Evolutionary conservation across 1,140 invertebrate genomes (phyloP).

Genomic region (Drosophila lowei): DNA sequence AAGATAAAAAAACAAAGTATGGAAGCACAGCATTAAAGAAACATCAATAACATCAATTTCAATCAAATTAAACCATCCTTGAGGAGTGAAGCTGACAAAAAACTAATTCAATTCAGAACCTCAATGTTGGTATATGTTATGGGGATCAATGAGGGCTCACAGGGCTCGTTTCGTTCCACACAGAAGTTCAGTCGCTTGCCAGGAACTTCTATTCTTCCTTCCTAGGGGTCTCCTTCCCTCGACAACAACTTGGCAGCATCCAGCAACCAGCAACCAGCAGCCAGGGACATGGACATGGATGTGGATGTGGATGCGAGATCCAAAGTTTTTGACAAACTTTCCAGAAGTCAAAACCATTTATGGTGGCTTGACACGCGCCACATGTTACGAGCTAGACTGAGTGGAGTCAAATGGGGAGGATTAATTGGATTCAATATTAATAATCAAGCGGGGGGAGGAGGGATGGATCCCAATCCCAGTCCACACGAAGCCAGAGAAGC

Average conservation of each 20-base stretch:
- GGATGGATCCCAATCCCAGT: not conserved
- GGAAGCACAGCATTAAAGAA: too few species aligned
- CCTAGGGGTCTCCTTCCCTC: too few species aligned
- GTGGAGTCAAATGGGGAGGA: slow-evolving; percentile 36
- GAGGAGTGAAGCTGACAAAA: too few species aligned
- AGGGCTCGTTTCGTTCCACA: too few species aligned
- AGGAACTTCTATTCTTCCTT: not conserved
- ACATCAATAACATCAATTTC: too few species aligned
- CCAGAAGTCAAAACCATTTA: slow-evolving; percentile 54
- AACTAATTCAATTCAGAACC: too few species aligned
- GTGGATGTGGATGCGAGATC: slow-evolving; percentile 5
- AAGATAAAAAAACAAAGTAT: too few species aligned
- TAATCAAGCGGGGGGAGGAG: slow-evolving; percentile 1
- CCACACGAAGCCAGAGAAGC: slow-evolving; percentile 3
- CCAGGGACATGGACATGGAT: not conserved
- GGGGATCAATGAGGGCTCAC: too few species aligned
- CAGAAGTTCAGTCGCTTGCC: not conserved
- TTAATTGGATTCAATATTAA: slow-evolving; percentile 62
- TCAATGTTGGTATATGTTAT: too few species aligned
- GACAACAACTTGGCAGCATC: too few species aligned
- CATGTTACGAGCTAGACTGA: slow-evolving; percentile 26
- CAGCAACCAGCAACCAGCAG: too few species aligned
- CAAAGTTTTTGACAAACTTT: slow-evolving; percentile 46
- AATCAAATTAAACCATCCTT: too few species aligned
- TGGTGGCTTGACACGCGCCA: slow-evolving; percentile 54